Percentiles rank a stretch among this genome's conserved stretches.
Conservation (phyloP, 2,113 vertebrate species). For the Tichodroma muraria region DNA sequence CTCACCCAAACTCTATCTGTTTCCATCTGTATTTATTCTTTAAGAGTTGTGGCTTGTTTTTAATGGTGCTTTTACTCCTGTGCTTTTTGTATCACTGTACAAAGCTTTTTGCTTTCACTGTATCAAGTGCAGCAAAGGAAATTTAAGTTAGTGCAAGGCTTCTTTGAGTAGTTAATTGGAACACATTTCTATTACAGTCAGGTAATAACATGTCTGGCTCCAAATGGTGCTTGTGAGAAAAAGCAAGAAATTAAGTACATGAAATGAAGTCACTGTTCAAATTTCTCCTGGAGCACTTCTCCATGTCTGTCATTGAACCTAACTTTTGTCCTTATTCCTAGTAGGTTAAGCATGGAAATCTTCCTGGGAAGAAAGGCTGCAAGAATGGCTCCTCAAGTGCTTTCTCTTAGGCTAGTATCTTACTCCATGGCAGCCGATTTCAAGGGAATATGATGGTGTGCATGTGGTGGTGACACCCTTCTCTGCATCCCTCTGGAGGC, state of each 20-base stretch:
- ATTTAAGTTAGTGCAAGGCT: not conserved
- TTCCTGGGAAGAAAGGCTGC: not conserved
- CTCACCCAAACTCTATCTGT: not conserved
- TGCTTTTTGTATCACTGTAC: not conserved
- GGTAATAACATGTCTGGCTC: not conserved
- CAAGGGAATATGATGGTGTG: not conserved
- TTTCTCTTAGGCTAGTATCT: not conserved
- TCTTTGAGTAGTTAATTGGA: not conserved
- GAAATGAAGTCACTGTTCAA: not conserved
- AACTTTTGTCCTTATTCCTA: not conserved
- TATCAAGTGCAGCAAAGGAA: not conserved
- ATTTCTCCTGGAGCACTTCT: not conserved
- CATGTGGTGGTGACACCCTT: not conserved
- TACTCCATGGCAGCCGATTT: not conserved
- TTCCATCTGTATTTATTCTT: not conserved
- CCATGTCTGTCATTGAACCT: not conserved
- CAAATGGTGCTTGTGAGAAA: not conserved
- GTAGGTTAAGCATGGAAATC: not conserved
- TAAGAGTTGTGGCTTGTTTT: not conserved
- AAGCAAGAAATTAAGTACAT: not conserved
- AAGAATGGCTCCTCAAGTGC: not conserved
- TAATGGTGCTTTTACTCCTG: not conserved
- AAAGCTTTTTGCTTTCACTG: too few species aligned
- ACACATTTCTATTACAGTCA: not conserved
- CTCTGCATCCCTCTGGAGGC: not conserved